Base-by-base conservation (phyloP, 2,113 vertebrate genomes). In the Oncorhynchus nerka region DNA sequence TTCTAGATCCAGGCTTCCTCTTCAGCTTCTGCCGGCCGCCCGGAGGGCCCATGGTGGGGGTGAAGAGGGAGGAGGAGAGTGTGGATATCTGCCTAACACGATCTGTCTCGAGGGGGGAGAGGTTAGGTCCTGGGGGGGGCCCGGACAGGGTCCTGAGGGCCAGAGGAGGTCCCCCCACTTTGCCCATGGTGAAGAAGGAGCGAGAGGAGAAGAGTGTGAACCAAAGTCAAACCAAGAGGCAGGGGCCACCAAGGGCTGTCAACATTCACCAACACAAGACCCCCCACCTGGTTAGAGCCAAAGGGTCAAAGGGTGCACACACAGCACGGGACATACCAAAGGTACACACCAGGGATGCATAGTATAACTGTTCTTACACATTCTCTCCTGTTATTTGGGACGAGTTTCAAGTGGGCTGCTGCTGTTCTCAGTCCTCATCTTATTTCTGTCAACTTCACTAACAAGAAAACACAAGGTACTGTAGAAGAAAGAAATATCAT, bases 1-100 rank as follows among this genome's bases (percentile, higher is more conserved):
- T 94, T 28, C 85, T 95, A 67, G 94, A 95, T 84, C 93, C 93
- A 0, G 94, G 94, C 49, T 94, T 95, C 75, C 84, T 94, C 48
- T 94, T 95, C 75, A 93, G 90, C 67, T 93, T 94, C 85, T 94
- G 92, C 69, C 87, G 91, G 55, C 91, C 91, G 3, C 70, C 87
- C 3, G 89, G 86, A 49, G 89, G 83, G 4, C 84, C 90, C 4
- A 84, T 91, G 57, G 77, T 75, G 1, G 86, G 68, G 32, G 85
- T 93, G 61, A 94, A 94, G 83, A 93, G 91, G 57, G 94, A 94
- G 78, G 93, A 93, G 73, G 93, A 93, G 74, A 93, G 90, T 3
- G 92, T 94, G 78, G 93, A 93, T 79, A 94, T 94, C 82, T 94
- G 91, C 78, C 67, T 93, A 45, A 94, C 90, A 0, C 90, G 93